Evolutionary conservation across 2,888 invertebrate species (phyloP).

Genomic region (Oscheius onirici): DNA sequence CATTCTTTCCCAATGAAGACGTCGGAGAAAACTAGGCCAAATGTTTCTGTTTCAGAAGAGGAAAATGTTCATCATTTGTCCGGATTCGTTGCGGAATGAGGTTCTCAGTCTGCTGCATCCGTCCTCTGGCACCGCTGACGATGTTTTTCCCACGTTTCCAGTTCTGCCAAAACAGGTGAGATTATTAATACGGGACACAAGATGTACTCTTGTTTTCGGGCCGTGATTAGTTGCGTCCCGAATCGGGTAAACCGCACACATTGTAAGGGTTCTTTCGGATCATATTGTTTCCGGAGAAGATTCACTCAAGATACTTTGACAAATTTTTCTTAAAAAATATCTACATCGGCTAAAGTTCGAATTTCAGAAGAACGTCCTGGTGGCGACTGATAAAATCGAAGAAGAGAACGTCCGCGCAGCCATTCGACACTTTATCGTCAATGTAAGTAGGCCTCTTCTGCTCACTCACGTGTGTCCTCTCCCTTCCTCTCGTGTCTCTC

Average conservation of each 20-base stretch:
- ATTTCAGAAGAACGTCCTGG: slow-evolving; percentile 30
- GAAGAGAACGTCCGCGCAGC: slow-evolving; percentile 30
- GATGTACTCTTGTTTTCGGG: too few species aligned
- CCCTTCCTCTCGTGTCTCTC: not conserved
- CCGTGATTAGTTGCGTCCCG: too few species aligned
- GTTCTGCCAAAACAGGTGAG: slow-evolving; percentile 28
- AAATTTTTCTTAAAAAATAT: too few species aligned
- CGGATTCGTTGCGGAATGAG: slow-evolving; percentile 4
- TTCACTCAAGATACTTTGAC: too few species aligned
- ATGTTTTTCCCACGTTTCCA: slow-evolving; percentile 13
- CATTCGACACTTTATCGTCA: slow-evolving; percentile 31
- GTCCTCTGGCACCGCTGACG: not conserved
- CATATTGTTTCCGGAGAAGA: too few species aligned
- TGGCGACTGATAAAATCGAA: slow-evolving; percentile 19
- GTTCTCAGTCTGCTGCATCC: not conserved
- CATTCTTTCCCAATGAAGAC: not conserved
- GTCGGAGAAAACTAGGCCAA: not conserved
- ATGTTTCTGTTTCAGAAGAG: not conserved
- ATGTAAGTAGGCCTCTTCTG: slow-evolving; percentile 19
- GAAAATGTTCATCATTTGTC: slow-evolving; percentile 22
- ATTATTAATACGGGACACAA: too few species aligned
- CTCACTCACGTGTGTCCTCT: too few species aligned
- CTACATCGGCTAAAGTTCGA: too few species aligned
- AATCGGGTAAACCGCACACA: too few species aligned
- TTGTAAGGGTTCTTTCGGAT: too few species aligned